phyloP scores from a whole-genome alignment of 2,888 invertebrate species.

The Acleris sparsana region DNA sequence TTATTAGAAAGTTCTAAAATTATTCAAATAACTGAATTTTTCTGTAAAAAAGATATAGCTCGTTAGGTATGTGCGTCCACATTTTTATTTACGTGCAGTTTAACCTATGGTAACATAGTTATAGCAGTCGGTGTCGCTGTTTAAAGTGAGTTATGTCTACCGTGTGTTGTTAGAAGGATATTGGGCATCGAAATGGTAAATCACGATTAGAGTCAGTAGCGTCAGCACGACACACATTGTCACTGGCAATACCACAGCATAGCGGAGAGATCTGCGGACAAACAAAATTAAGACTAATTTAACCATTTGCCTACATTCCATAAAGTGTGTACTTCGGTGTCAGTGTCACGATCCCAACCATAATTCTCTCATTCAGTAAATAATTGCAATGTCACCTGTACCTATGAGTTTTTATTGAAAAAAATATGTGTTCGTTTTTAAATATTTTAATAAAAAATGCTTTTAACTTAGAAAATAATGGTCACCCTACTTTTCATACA shows the following conservation, averaged over 20 bases:
- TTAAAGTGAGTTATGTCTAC: slow-evolving; percentile 37
- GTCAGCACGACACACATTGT: slow-evolving; percentile 89
- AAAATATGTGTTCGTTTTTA: too few species aligned
- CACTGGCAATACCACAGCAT: slow-evolving; percentile 88
- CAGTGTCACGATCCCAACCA: too few species aligned
- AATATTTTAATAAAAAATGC: too few species aligned
- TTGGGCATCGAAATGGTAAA: slow-evolving; percentile 85
- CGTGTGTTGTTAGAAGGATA: slow-evolving; percentile 45
- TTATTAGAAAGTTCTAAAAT: too few species aligned
- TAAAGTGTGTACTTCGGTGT: too few species aligned
- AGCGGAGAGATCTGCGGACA: slow-evolving; percentile 84
- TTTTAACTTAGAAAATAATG: too few species aligned
- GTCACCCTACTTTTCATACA: too few species aligned
- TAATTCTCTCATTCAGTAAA: too few species aligned
- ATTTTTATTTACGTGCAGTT: slow-evolving; percentile 19
- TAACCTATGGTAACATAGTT: slow-evolving; percentile 38
- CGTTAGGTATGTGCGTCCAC: background rate
- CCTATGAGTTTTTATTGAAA: too few species aligned
- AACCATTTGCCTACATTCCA: too few species aligned
- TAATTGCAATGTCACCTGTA: too few species aligned
- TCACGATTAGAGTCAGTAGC: slow-evolving; percentile 88
- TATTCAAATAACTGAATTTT: background rate
- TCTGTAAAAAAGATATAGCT: background rate
- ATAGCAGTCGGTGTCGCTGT: slow-evolving; percentile 43
- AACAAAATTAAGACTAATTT: slow-evolving; percentile 14